These are phyloP conservation scores for Balaenoptera acutorostrata DNA, from an alignment of 2,113 vertebrate genomes.

Conservation along the genomic window DNA sequence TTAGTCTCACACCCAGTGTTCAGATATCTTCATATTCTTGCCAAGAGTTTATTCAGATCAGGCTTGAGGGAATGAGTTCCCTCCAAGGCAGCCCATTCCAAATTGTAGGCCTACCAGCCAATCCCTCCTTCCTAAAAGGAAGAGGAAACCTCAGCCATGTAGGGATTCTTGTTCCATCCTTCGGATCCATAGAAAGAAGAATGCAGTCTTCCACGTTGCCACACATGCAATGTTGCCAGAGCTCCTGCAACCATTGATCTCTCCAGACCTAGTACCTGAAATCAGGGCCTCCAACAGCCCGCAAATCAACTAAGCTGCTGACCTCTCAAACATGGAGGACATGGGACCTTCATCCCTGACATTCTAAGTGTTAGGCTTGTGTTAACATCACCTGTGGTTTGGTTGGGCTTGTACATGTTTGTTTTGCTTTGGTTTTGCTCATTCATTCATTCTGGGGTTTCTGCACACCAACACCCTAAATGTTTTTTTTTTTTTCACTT, in stretches of 20 bases:
- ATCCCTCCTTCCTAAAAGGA: background rate
- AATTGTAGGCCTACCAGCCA: background rate
- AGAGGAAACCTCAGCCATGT: background rate
- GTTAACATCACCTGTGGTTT: background rate
- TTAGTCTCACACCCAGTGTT: background rate
- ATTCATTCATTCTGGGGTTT: background rate
- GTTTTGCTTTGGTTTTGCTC: background rate
- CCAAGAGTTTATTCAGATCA: background rate
- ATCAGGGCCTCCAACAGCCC: background rate
- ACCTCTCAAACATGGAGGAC: background rate
- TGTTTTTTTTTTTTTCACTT: background rate
- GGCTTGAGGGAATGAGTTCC: background rate
- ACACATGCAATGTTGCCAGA: fast-evolving
- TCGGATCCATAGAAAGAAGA: background rate
- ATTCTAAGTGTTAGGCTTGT: background rate
- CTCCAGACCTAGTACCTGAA: background rate
- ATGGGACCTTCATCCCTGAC: background rate
- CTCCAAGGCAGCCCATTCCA: background rate
- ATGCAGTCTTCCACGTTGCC: too few relatives aligned
- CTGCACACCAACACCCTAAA: background rate
- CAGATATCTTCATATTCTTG: background rate
- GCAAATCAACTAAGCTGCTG: background rate
- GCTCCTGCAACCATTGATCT: background rate
- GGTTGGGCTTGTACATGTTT: background rate
- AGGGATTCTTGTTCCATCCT: too few relatives aligned